These are phyloP conservation scores for Orcinus orca DNA, from an alignment of 2,113 vertebrate genomes.

Conservation along the genomic window DNA sequence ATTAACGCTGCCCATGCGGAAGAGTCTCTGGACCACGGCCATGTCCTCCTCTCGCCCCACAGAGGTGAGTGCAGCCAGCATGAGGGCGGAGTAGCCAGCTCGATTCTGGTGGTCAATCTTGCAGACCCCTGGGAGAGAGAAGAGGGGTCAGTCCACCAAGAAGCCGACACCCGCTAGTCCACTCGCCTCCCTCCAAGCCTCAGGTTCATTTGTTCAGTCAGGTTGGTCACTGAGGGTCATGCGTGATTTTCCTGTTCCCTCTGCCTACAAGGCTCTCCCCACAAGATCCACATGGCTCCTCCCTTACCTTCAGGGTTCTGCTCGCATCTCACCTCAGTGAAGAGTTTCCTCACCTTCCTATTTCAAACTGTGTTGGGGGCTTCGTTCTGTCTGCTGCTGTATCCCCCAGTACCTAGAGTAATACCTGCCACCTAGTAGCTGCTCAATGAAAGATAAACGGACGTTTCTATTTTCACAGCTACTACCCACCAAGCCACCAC, in stretches of 20 bases:
- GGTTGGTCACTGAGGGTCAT: neutral
- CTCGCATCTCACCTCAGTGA: neutral
- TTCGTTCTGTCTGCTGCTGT: neutral
- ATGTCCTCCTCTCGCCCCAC: constrained; percentile 90
- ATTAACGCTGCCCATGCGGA: constrained; percentile 91
- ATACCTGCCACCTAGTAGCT: neutral
- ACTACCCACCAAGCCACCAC: neutral
- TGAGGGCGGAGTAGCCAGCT: constrained; percentile 95
- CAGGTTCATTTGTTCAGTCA: accelerated
- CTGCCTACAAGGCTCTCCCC: neutral
- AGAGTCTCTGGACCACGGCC: constrained; percentile 91
- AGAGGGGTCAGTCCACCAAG: neutral
- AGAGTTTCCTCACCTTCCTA: neutral
- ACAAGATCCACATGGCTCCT: neutral
- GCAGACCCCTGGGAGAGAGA: constrained; percentile 84
- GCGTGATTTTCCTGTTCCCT: neutral
- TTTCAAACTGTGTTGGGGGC: neutral
- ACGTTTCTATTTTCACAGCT: neutral
- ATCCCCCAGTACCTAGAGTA: neutral
- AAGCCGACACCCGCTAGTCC: accelerated
- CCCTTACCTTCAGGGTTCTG: neutral
- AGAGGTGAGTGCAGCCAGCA: constrained; percentile 92
- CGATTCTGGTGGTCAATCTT: constrained; percentile 94
- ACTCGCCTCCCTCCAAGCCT: neutral
- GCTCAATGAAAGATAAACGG: neutral